Base-by-base conservation (phyloP, 92 coral and sea anemone genomes). In the Epizoanthus illoricatus region DNA sequence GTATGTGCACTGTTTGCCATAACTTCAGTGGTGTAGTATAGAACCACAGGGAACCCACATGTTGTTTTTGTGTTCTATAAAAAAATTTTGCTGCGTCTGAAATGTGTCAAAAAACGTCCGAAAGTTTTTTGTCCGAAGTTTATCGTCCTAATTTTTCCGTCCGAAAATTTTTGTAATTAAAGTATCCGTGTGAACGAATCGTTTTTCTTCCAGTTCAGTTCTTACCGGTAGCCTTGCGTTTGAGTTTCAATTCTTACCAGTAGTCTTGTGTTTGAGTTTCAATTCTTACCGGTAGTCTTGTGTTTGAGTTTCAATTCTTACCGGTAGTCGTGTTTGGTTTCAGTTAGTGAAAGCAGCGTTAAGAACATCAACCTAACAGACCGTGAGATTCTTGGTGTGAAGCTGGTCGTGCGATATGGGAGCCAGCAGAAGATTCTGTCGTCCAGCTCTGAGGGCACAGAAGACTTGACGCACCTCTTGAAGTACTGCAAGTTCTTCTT, bases 331-430 rank as follows among this genome's bases (percentile, higher is more conserved):
- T 10, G 47, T 40, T n/a, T n/a, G 24, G 55, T 84, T 70, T 7
- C 88, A 97, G 99, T 93, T 10, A 96, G 99, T 74, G 98, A 97
- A 86, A 94, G 89, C 65, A 94, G 95, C 68, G 92, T 97, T 69
- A 97, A 94, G 79, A 92, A 86, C 80, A 92, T 96, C 13, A 95
- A 90, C 74, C 89, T 97, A 65, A 88, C 98, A 19, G 91, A 91
- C 33, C 88, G 91, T 57, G 98, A 97, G 90, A 43, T 64, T 45
- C 93, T 97, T 62, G 99, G 99, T 23, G 94, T 91, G 69, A 97
- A 94, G 85, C 88, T 97, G 49, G 92, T 87, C 17, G 91, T 97
- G 59, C 98, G 99, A 0, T 97, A 97, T 83, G 99, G 99, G 7
- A 86, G 89, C 65, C 95, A 91, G 80, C 89, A 94, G 23, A 93